A percentile compares a stretch with the other conserved stretches of the same genome.
Evolutionary conservation across 2,888 invertebrate species (phyloP).

Genomic region (Ephialtes manifestator): DNA sequence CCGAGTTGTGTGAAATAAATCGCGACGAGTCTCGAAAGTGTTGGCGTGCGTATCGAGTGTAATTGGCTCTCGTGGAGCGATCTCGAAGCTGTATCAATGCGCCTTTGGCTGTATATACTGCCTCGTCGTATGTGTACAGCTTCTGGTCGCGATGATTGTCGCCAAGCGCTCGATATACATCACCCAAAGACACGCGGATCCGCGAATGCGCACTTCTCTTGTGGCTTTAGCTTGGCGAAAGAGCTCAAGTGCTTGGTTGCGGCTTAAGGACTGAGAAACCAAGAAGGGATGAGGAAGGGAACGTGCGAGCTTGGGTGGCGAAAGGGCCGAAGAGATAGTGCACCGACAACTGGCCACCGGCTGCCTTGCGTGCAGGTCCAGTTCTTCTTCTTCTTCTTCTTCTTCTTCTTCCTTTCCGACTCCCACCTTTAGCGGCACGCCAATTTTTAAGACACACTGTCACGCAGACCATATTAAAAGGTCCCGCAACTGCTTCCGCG

Average conservation of each 20-base stretch:
- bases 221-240: slow-evolving; percentile 24
- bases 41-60: slow-evolving; percentile 77
- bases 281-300: slow-evolving; percentile 67
- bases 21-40: slow-evolving; percentile 67
- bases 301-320: slow-evolving; percentile 73
- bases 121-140: slow-evolving; percentile 32
- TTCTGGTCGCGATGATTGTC: slow-evolving; percentile 80
- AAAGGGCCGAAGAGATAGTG: slow-evolving; percentile 76
- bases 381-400: slow-evolving; percentile 67
- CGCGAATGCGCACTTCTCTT: slow-evolving; percentile 33
- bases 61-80: slow-evolving; percentile 80
- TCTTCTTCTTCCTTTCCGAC: slow-evolving; percentile 54
- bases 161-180: slow-evolving; percentile 82
- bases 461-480: background rate
- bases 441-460: slow-evolving; percentile 19
- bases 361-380: slow-evolving; percentile 80
- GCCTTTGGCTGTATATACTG: slow-evolving; percentile 31
- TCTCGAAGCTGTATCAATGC: slow-evolving; percentile 54
- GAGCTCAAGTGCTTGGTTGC: background rate
- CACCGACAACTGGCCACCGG: slow-evolving; percentile 80
- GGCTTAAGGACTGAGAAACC: slow-evolving; percentile 35
- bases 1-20: slow-evolving; percentile 77
- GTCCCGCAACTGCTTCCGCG: too few relatives aligned
- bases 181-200: slow-evolving; percentile 72
- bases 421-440: slow-evolving; percentile 32